Evolutionary conservation across 2,888 invertebrate genomes (phyloP).

Genomic region (Pyrocoelia pectoralis): DNA sequence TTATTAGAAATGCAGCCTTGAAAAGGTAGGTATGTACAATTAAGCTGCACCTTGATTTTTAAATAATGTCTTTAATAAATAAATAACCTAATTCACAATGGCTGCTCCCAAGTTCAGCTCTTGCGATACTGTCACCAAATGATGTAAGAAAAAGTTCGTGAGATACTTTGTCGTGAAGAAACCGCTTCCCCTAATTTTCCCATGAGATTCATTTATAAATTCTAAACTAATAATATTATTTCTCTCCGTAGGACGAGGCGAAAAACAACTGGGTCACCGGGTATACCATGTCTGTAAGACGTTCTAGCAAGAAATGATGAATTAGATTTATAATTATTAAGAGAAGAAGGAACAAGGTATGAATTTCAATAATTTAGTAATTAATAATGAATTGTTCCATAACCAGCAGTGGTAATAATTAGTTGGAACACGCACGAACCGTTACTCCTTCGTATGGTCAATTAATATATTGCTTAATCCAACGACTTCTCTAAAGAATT

Average conservation of each 20-base stretch:
- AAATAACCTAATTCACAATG: not conserved
- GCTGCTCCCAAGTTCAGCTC: not conserved
- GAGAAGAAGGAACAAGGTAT: not conserved
- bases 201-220: too few relatives aligned
- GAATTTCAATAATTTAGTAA: not conserved
- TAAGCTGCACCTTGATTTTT: not conserved
- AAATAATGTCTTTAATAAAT: not conserved
- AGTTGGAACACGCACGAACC: constrained; percentile 16
- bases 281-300: not conserved
- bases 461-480: constrained; percentile 18
- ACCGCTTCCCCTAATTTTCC: not conserved
- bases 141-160: too few relatives aligned
- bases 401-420: not conserved
- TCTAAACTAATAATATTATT: not conserved
- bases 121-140: not conserved
- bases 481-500: constrained; percentile 15
- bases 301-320: not conserved
- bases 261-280: not conserved
- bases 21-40: not conserved
- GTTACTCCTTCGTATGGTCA: constrained; percentile 29
- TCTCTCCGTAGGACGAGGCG: not conserved
- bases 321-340: not conserved
- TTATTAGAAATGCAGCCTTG: not conserved
- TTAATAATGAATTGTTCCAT: not conserved
- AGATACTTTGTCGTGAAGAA: not conserved